Evolutionary conservation across 2,113 vertebrate species (phyloP).

Genomic region (Coracopsis vasa): DNA sequence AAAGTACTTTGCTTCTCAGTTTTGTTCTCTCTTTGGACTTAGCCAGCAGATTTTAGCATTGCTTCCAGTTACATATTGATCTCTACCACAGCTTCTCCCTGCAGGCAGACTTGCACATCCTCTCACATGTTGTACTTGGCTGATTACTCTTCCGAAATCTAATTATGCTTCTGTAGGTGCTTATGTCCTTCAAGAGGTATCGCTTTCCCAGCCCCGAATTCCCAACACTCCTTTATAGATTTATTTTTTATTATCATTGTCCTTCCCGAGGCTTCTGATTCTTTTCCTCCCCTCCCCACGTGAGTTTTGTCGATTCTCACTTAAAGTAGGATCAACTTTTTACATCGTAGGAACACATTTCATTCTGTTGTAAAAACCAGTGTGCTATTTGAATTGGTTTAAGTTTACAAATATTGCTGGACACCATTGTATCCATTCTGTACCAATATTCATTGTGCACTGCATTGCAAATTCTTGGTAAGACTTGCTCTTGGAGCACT

Average conservation of each 20-base stretch:
- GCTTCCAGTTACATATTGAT: not conserved
- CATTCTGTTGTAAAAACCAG: not conserved
- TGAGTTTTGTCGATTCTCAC: not conserved
- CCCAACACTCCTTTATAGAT: not conserved
- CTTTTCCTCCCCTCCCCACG: not conserved
- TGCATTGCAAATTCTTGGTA: not conserved
- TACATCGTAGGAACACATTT: not conserved
- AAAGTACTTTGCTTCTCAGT: not conserved
- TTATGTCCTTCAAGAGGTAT: constrained; percentile 3
- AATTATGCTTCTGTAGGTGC: not conserved
- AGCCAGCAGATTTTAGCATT: not conserved
- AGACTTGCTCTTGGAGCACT: not conserved
- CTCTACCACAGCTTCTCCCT: not conserved
- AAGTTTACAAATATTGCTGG: not conserved
- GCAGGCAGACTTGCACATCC: not conserved
- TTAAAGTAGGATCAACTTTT: not conserved
- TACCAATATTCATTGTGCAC: not conserved
- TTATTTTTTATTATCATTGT: not conserved
- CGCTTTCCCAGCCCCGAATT: not conserved
- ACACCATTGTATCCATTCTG: not conserved
- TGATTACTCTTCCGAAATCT: not conserved
- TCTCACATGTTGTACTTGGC: not conserved
- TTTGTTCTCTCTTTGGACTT: not conserved
- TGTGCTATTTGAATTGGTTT: not conserved
- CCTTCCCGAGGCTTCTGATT: not conserved